These are phyloP conservation scores for Galerucella pusilla DNA, from an alignment of 2,888 invertebrate genomes.

Conservation along the genomic window DNA sequence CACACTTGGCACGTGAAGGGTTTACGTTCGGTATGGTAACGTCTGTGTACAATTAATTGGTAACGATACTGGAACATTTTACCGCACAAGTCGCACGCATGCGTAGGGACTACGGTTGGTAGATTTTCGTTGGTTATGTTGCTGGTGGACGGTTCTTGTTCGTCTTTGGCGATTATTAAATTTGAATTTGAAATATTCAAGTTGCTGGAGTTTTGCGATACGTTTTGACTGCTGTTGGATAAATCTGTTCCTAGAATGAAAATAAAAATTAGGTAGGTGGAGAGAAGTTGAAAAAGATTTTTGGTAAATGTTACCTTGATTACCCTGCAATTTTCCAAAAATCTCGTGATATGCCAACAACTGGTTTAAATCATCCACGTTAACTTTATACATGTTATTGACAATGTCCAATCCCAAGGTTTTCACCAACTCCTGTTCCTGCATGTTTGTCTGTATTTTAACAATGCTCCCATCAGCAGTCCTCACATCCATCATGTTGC, in stretches of 20 bases:
- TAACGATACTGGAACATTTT: constrained; percentile 90
- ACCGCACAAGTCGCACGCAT: constrained; percentile 86
- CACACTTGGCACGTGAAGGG: constrained; percentile 84
- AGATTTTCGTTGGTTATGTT: constrained; percentile 46
- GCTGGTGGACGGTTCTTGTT: constrained; percentile 68
- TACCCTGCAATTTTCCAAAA: constrained; percentile 76
- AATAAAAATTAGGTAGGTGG: not conserved
- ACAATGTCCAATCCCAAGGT: constrained; percentile 76
- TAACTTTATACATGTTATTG: constrained; percentile 81
- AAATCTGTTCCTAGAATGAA: constrained; percentile 44
- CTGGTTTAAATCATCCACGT: constrained; percentile 86
- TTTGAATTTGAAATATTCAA: constrained; percentile 45
- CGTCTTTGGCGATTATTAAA: constrained; percentile 64
- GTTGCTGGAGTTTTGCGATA: constrained; percentile 44
- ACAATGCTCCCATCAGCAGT: constrained; percentile 79
- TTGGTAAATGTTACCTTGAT: constrained; percentile 47
- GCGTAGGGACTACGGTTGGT: constrained; percentile 72
- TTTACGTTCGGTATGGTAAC: constrained; percentile 87
- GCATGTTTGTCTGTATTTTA: constrained; percentile 76
- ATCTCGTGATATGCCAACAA: constrained; percentile 88
- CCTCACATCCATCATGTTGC: constrained; percentile 72
- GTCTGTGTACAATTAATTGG: constrained; percentile 85
- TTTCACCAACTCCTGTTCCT: constrained; percentile 71
- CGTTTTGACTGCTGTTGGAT: constrained; percentile 45
- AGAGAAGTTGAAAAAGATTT: constrained; percentile 10